Percentiles rank a stretch among this genome's conserved stretches.
phyloP scores from a whole-genome alignment of 92 coral and sea anemone species.

The Epizoanthus scotinus region DNA sequence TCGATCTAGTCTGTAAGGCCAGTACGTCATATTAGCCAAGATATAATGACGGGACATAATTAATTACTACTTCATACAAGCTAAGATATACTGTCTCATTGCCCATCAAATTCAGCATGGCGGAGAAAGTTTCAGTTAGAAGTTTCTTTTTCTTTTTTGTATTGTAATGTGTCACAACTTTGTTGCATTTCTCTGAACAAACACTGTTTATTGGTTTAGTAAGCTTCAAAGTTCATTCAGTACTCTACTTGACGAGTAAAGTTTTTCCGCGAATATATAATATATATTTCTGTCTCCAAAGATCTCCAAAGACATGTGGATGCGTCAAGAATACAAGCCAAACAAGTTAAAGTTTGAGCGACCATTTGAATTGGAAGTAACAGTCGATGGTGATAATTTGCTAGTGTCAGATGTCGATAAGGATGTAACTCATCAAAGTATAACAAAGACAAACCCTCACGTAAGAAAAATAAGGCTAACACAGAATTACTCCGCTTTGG shows the following conservation, averaged over 20 bases:
- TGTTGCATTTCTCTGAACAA: too few species aligned
- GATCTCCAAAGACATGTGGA: conserved; percentile 54
- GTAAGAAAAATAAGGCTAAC: conserved; percentile 52
- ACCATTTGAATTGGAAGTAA: conserved; percentile 69
- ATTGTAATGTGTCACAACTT: too few species aligned
- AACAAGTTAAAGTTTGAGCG: conserved; percentile 81
- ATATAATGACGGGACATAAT: not conserved
- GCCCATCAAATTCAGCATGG: too few species aligned
- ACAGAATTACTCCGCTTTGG: conserved; percentile 82
- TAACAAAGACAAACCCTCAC: not conserved
- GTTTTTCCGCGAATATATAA: too few species aligned
- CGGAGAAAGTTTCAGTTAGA: not conserved
- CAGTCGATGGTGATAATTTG: not conserved
- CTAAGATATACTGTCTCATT: not conserved
- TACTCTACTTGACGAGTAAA: too few species aligned
- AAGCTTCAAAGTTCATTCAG: too few species aligned
- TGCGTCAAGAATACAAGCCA: conserved; percentile 90
- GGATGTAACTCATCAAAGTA: not conserved
- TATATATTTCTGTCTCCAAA: too few species aligned
- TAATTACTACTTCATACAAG: conserved; percentile 13
- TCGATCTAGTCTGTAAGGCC: too few species aligned
- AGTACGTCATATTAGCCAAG: too few species aligned
- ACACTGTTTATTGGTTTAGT: too few species aligned
- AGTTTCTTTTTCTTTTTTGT: not conserved
- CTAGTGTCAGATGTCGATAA: not conserved